Evolutionary conservation across 2,888 invertebrate species (phyloP), one percentile per base, ranked within the genome.

Genomic region (Entomobrya proxima): DNA sequence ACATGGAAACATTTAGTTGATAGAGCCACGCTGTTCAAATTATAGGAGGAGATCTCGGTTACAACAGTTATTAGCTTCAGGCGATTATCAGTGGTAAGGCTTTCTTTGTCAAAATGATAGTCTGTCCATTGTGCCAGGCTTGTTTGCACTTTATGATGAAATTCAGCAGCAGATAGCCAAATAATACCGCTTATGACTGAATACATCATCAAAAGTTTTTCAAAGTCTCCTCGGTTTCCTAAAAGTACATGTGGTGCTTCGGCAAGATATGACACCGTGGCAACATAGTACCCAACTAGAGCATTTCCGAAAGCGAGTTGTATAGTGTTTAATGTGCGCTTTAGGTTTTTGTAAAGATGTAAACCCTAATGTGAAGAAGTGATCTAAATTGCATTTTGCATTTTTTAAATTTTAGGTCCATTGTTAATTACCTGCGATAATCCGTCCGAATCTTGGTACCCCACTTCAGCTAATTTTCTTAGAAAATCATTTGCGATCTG

Each of bases 201-300:
- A n/a, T 58, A 80, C 15, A 30, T 52, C 55, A 69, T 30, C 0
- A 67, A 2, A 4, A 32, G 4, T n/a, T 18, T 61, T 50, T 79
- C 67, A 1, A 13, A 5, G 27, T 64, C 24, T 2, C 35, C 24
- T 67, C 67, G 11, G 9, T 69, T 27, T 7, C 69, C 79, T n/a
- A 69, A 9, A n/a, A 80, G 18, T 7, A 80, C 15, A 18, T 80
- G 32, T 0, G 79, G 69, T 7, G 55, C 55, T 52, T 80, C 69
- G 2, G 79, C 79, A 2, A 52, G 24, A 30, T 80, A 80, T 21
- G 24, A 27, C 9, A 80, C 40, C 5, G 52, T 35, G 1, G 79
- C 35, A 6, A 55, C 18, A n/a, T 55, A 52, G 24, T 27, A 80
- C 7, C 30, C n/a, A 13, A 80, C 2, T 9, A 80, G 2, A 1